Percentiles rank a stretch among this genome's conserved stretches.
phyloP scores from a whole-genome alignment of 2,888 invertebrate species.

The Plebejus argus region DNA sequence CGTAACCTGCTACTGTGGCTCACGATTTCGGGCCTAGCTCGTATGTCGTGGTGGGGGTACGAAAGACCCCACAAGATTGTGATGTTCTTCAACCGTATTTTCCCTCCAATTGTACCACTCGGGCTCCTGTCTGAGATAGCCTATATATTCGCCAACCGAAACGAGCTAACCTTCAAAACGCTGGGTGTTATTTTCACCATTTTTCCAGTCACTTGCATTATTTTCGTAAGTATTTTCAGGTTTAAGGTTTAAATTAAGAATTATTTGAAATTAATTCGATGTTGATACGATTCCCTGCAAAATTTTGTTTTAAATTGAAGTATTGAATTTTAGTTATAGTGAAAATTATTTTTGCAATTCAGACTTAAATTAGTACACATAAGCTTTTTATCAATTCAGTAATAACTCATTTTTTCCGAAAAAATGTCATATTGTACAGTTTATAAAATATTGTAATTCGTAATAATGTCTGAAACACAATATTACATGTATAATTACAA shows the following conservation, averaged over 20 bases:
- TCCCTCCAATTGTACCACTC: not conserved
- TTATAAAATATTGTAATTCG: too few species aligned
- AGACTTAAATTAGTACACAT: too few species aligned
- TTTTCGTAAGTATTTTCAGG: conserved; percentile 4
- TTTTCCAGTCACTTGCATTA: conserved; percentile 22
- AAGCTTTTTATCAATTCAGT: too few species aligned
- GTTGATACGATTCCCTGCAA: too few species aligned
- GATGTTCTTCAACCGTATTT: not conserved
- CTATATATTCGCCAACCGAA: conserved; percentile 4
- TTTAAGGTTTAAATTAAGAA: not conserved
- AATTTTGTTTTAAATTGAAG: too few species aligned
- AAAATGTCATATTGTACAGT: too few species aligned
- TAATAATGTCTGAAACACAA: too few species aligned
- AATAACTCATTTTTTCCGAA: too few species aligned
- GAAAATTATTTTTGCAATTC: too few species aligned
- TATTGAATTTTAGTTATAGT: too few species aligned
- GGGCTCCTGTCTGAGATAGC: not conserved
- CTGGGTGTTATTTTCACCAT: conserved; percentile 1
- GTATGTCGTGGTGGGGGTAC: conserved; percentile 14
- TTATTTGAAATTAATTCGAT: not conserved
- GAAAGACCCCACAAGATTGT: not conserved
- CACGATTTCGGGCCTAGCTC: not conserved
- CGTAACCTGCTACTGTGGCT: conserved; percentile 24
- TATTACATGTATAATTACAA: too few species aligned
- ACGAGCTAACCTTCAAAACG: conserved; percentile 15